These are phyloP conservation scores for Artibeus jamaicensis DNA, from an alignment of 2,797 vertebrate species.

Conservation along the genomic window DNA sequence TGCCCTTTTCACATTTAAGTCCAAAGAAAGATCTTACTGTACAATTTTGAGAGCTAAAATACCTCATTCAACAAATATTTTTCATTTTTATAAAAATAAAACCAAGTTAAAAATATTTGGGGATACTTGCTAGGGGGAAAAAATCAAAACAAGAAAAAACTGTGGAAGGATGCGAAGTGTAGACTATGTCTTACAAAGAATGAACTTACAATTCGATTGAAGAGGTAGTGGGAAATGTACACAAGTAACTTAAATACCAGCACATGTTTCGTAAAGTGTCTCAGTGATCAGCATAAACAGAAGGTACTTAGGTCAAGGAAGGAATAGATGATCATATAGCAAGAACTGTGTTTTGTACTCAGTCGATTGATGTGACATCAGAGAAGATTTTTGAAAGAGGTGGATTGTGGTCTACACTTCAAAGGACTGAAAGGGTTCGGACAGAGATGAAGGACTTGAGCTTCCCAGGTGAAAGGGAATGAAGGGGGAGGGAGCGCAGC, in stretches of 20 bases:
- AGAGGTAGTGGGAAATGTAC: not conserved
- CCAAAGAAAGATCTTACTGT: not conserved
- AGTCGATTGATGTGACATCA: not conserved
- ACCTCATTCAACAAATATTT: not conserved
- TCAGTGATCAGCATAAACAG: not conserved
- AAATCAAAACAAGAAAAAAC: not conserved
- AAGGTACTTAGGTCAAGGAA: conserved; percentile 9
- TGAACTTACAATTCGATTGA: conserved; percentile 9
- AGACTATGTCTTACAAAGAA: not conserved
- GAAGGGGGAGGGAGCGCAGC: not conserved
- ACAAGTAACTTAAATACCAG: not conserved
- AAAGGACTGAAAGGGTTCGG: not conserved
- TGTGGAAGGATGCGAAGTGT: not conserved
- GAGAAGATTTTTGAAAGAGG: not conserved
- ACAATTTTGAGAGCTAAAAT: not conserved
- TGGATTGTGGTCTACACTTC: not conserved
- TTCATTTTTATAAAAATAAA: not conserved
- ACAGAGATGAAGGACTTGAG: not conserved
- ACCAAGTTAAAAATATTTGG: not conserved
- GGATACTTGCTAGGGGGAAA: not conserved
- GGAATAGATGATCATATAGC: not conserved
- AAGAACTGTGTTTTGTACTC: not conserved
- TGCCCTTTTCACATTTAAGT: not conserved
- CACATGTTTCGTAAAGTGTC: not conserved
- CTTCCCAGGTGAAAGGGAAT: not conserved